Base-by-base conservation (phyloP, 2,888 invertebrate genomes). In the Euproctis similis region DNA sequence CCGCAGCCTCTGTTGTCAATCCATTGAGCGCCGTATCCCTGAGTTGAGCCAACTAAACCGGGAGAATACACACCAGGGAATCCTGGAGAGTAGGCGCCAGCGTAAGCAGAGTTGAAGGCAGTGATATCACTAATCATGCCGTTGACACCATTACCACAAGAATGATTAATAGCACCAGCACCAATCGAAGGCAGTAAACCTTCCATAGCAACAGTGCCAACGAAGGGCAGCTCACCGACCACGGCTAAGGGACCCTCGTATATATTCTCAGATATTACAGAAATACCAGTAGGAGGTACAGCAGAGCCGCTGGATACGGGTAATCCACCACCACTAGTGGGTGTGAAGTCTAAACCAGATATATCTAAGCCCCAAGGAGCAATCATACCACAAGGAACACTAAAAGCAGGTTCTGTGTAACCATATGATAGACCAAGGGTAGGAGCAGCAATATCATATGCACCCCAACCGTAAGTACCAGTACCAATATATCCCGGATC, bases 171-270 rank as follows among this genome's bases (percentile, higher is more conserved):
- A 3, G 36, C 13, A 29, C 54, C 56, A 17, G 33, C 16, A 12
- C 60, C 60, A 31, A 42, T 39, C 18, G 53, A 52, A 33, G 58
- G 53, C 12, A 59, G 47, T 41, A 49, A 47, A 11, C 57, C 57
- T 1, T 43, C 37, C 8, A 52, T 36, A 3, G 37, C 39, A 7
- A 67, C 49, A 25, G 48, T 59, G 23, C 61, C 63, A 7, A 48
- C 34, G 13, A 43, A 41, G 18, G 28, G 55, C 44, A 38, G 31
- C 32, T 44, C 47, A 20, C 46, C 46, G 39, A 26, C 46, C 33
- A 29, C 46, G 35, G 27, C 28, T 9, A 48, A 34, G 26, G 26
- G 27, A 16, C 49, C 49, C 26, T 46, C 49, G 20, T 25, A 28
- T 8, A 8, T 23, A 24, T 39, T 39, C 14, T 39, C 35, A 17